These are phyloP conservation scores for Polymixis lichenea DNA, from an alignment of 2,888 invertebrate species.

Conservation along the genomic window DNA sequence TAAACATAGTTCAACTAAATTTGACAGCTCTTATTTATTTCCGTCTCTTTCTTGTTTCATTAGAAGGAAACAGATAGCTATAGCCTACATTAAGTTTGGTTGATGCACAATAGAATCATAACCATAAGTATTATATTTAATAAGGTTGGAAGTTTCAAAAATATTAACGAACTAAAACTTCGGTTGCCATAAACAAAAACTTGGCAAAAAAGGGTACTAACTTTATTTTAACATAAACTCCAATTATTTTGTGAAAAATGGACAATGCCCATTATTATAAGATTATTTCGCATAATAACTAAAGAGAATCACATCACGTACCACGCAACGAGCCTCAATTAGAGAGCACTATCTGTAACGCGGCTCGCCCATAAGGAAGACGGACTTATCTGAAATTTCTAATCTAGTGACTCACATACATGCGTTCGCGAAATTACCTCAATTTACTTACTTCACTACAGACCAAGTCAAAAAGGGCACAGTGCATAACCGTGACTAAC, in stretches of 20 bases:
- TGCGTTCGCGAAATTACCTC: conserved; percentile 80
- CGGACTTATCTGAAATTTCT: conserved; percentile 85
- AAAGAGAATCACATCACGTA: conserved; percentile 83
- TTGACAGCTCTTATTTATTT: too few relatives aligned
- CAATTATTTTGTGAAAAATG: conserved; percentile 68
- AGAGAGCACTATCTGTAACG: conserved; percentile 79
- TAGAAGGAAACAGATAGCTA: too few relatives aligned
- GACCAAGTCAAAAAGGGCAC: conserved; percentile 69
- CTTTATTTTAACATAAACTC: conserved; percentile 41
- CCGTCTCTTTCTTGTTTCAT: too few relatives aligned
- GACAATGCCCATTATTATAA: conserved; percentile 68
- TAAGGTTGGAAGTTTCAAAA: neutral
- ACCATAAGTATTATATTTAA: neutral
- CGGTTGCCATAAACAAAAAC: neutral
- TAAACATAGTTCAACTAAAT: too few relatives aligned
- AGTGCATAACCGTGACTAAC: conserved; percentile 64
- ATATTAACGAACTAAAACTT: neutral
- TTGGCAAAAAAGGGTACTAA: conserved; percentile 12
- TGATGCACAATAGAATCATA: too few relatives aligned
- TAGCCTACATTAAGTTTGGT: too few relatives aligned
- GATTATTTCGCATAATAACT: conserved; percentile 72
- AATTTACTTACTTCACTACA: conserved; percentile 60
- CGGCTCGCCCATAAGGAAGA: conserved; percentile 85
- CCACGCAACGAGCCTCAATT: conserved; percentile 77
- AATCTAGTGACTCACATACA: conserved; percentile 82